A percentile compares a stretch with the other conserved stretches of the same genome.
These are phyloP conservation scores for Zosterops japonicus DNA, from an alignment of 2,113 vertebrate species.

Conservation along the genomic window DNA sequence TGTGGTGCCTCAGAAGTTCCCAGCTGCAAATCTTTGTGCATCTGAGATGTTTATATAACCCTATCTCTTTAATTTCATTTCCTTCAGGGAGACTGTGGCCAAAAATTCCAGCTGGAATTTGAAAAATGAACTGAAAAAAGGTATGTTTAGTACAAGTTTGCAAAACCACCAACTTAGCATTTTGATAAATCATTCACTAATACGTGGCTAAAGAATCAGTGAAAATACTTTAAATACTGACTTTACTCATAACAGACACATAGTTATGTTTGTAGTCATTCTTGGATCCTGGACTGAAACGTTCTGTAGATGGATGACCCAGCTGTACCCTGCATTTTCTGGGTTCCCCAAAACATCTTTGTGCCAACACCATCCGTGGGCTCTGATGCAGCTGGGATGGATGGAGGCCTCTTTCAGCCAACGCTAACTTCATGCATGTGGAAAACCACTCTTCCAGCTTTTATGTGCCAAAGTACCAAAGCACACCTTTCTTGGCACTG, in stretches of 20 bases:
- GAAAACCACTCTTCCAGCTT: neutral
- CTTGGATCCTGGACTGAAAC: neutral
- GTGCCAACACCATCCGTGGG: rapidly evolving
- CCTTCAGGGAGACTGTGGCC: neutral
- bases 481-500: neutral
- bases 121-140: neutral
- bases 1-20: neutral
- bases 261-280: neutral
- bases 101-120: neutral
- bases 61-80: neutral
- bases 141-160: neutral
- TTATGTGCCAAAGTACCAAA: neutral
- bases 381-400: neutral
- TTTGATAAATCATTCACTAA: neutral
- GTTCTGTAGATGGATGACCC: neutral
- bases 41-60: neutral
- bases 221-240: neutral
- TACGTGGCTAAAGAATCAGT: neutral
- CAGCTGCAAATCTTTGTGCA: neutral
- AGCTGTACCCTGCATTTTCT: neutral
- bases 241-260: neutral
- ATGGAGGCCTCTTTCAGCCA: neutral
- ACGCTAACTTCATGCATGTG: rapidly evolving
- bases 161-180: neutral
- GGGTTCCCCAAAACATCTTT: neutral